Evolutionary conservation across 2,888 invertebrate genomes (phyloP), one percentile per base, ranked within the genome.

Genomic region (Diachrysia chrysitis): DNA sequence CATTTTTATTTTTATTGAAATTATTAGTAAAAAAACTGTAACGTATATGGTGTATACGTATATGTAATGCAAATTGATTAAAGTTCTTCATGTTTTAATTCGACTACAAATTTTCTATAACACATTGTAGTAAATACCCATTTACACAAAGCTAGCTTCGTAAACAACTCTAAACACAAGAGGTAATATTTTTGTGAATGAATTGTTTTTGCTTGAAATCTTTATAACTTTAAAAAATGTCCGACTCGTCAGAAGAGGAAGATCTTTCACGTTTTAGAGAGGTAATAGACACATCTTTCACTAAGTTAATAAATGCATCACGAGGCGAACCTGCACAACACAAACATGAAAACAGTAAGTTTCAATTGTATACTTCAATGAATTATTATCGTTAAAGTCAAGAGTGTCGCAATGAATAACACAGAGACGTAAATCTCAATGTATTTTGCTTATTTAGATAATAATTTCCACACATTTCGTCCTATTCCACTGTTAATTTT

Each of bases 221-320:
- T 53, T 25, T 7, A 16, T 16, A 23, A 25, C 37, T 7, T 6
- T 6, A 0, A 1, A 79, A 17, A 80, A 96, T 96, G 92, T 93
- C 96, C 1, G 95, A 95, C 83, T 92, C 94, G 25, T 95, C 95
- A n/a, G 92, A 92, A 72, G 94, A 94, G 9, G 95, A 95, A 83
- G 95, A 95, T 83, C 81, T 95, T 55, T 92, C 94, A 6, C 88
- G 89, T 23, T 95, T 95, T 66, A 89, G 83, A 83, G 96, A 96
- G 83, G 95, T 94, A 5, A 91, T 96, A 1, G 96, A 96, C 78
- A 81, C 77, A 23, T 89, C 95, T 42, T 96, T 96, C 79, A 90
- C 83, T 7, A 89, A 89, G 66, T 69, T 88, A 17, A 84, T 92
- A 84, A 77, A 94, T 78, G 83, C 93, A 70, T 83, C 82, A 56